A percentile compares a stretch with the other conserved stretches of the same genome.
Conservation (phyloP, 2,113 vertebrate genomes). For the Lynx canadensis region DNA sequence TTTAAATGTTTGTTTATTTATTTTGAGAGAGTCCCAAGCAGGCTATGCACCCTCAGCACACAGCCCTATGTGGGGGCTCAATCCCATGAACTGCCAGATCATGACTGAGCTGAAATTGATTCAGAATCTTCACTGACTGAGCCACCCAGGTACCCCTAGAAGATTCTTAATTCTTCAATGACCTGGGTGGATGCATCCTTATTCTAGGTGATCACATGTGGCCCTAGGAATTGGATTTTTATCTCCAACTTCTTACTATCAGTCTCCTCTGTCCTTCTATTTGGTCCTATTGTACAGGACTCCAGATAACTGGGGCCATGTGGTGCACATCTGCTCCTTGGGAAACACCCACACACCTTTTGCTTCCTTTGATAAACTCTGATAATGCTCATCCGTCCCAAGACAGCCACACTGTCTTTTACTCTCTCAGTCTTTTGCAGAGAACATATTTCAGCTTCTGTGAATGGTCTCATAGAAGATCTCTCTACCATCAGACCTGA, state of each 20-base stretch:
- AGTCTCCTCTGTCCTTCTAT: not conserved
- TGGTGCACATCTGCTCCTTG: not conserved
- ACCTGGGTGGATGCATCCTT: not conserved
- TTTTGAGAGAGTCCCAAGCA: too few relatives aligned
- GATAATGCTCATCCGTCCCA: not conserved
- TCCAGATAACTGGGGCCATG: not conserved
- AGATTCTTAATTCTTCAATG: not conserved
- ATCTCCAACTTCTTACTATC: not conserved
- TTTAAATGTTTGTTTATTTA: too few relatives aligned
- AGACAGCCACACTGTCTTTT: not conserved
- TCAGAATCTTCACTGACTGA: too few relatives aligned
- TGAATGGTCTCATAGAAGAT: not conserved
- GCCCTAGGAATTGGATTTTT: not conserved
- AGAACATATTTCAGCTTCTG: not conserved
- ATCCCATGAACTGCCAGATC: too few relatives aligned
- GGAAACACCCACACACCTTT: not conserved
- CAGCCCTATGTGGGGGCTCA: too few relatives aligned
- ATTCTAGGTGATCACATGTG: not conserved
- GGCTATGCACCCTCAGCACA: too few relatives aligned
- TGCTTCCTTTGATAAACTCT: not conserved
- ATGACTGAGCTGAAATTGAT: too few relatives aligned
- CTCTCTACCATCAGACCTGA: not conserved
- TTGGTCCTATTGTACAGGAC: not conserved
- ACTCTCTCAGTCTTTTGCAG: not conserved
- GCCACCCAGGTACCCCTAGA: too few relatives aligned